A percentile compares a stretch with the other conserved stretches of the same genome.
These are phyloP conservation scores for Panthera tigris DNA, from an alignment of 2,113 vertebrate genomes.

Conservation along the genomic window DNA sequence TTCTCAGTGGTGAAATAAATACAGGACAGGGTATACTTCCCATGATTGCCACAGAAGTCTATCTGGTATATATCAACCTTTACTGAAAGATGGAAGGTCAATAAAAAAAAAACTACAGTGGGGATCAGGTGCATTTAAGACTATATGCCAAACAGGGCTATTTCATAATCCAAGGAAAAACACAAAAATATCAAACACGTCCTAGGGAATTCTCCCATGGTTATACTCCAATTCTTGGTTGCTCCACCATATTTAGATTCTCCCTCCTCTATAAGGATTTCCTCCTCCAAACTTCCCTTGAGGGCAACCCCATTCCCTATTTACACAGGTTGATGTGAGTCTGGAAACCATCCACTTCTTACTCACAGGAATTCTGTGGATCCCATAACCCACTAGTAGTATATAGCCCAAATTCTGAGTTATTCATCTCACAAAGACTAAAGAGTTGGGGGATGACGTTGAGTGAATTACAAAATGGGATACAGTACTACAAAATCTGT, in stretches of 20 bases:
- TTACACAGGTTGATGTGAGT: background rate
- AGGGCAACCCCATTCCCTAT: background rate
- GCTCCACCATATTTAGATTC: background rate
- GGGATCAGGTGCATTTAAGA: background rate
- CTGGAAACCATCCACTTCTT: background rate
- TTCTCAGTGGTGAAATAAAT: background rate
- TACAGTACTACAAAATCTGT: background rate
- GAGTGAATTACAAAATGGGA: background rate
- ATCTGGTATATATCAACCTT: background rate
- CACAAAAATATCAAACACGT: background rate
- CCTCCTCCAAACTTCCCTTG: background rate
- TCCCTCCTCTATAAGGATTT: background rate
- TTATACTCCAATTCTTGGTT: background rate
- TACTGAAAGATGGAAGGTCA: background rate
- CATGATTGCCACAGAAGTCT: background rate
- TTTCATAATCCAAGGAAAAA: background rate
- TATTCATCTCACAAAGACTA: background rate
- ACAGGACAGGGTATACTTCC: background rate
- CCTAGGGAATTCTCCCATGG: background rate
- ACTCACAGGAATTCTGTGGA: background rate
- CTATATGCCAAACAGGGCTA: background rate
- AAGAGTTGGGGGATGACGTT: background rate
- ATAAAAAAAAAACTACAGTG: background rate
- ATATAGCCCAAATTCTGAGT: background rate
- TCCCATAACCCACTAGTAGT: background rate